Percentiles rank a stretch among this genome's conserved stretches.
Evolutionary conservation across 1,140 invertebrate genomes (phyloP).

Genomic region (Aphis gossypii): DNA sequence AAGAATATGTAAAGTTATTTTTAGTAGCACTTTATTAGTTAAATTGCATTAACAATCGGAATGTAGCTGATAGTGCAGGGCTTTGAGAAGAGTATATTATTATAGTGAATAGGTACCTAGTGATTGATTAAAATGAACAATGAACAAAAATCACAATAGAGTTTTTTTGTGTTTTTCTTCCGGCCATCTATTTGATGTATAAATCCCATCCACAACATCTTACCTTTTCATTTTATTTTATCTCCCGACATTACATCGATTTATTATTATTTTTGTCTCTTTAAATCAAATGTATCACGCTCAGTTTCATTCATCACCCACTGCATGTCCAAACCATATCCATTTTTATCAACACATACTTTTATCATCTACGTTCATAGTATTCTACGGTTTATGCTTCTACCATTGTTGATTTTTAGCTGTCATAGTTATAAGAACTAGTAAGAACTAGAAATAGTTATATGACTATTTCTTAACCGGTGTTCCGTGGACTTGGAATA

Average conservation of each 20-base stretch:
- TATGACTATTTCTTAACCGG: background rate
- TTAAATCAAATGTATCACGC: conserved; percentile 20
- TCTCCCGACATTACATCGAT: conserved; percentile 7
- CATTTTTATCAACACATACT: conserved; percentile 5
- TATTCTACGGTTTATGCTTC: background rate
- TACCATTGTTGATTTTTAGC: background rate
- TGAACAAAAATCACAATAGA: background rate
- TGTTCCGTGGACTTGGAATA: too few species aligned
- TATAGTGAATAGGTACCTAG: background rate
- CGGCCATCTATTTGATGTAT: conserved; percentile 7
- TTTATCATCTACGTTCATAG: background rate
- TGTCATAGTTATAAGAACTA: background rate
- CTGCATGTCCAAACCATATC: background rate
- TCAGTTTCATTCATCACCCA: conserved; percentile 21
- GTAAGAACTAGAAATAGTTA: too few species aligned
- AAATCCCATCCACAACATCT: background rate
- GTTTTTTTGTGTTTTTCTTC: conserved; percentile 17
- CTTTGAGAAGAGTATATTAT: background rate
- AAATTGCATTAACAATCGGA: background rate
- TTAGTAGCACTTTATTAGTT: conserved; percentile 49
- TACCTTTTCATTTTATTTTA: conserved; percentile 26
- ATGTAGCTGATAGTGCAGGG: background rate
- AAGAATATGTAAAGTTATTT: background rate
- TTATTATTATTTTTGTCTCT: conserved; percentile 39
- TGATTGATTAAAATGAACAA: conserved; percentile 39